phyloP scores from a whole-genome alignment of 1,140 invertebrate genomes.

The Microplitis demolitor region DNA sequence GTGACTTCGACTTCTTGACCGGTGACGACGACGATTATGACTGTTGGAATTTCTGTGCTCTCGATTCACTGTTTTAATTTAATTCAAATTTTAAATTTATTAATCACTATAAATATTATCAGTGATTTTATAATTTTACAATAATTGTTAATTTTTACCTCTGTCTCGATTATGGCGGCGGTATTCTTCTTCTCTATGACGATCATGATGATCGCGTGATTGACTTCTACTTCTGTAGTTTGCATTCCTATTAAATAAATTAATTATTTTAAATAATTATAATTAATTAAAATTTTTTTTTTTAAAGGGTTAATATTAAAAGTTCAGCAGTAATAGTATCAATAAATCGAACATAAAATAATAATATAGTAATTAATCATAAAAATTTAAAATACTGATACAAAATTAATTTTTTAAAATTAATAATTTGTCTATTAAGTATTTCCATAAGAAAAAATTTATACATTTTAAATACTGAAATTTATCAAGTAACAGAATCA shows the following conservation, averaged over 20 bases:
- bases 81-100: neutral
- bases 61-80: slow-evolving; percentile 42
- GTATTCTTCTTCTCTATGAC: slow-evolving; percentile 55
- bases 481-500: too few species aligned
- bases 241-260: slow-evolving; percentile 45
- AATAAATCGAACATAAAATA: too few species aligned
- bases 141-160: slow-evolving; percentile 37
- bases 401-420: too few species aligned
- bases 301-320: too few species aligned
- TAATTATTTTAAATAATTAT: slow-evolving; percentile 8
- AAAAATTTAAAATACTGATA: too few species aligned
- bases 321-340: too few species aligned
- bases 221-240: slow-evolving; percentile 55
- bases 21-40: slow-evolving; percentile 56
- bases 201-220: slow-evolving; percentile 55
- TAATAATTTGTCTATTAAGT: too few species aligned
- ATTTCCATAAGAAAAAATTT: too few species aligned
- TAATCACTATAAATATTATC: too few species aligned
- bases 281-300: neutral
- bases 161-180: slow-evolving; percentile 55
- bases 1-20: slow-evolving; percentile 61
- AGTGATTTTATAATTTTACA: neutral
- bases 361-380: too few species aligned
- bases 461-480: too few species aligned
- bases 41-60: slow-evolving; percentile 56